Percentiles rank a stretch among this genome's conserved stretches.
These are phyloP conservation scores for Lysiphlebus fabarum DNA, from an alignment of 1,140 invertebrate species.

Conservation along the genomic window DNA sequence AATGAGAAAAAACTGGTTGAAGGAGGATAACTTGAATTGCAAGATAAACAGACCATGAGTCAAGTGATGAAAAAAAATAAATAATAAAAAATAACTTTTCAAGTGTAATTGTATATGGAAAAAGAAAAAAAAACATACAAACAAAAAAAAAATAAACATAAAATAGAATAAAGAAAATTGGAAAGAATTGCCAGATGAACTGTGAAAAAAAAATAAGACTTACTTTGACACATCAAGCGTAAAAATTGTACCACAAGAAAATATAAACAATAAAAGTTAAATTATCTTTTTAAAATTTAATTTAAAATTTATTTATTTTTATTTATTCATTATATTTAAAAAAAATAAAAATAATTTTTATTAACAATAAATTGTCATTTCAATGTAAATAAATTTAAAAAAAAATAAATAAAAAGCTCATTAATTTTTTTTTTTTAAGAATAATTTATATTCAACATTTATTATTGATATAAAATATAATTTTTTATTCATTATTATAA, in stretches of 20 bases:
- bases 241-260: conserved; percentile 29
- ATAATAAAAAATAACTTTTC: no score
- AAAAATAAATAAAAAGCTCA: no score
- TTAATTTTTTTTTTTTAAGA: no score
- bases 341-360: no score
- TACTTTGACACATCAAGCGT: conserved; percentile 36
- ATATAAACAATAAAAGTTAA: conserved; percentile 18
- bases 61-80: conserved; percentile 11
- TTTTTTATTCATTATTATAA: no score
- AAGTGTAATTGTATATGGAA: background rate
- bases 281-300: no score
- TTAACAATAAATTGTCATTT: no score
- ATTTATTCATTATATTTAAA: no score
- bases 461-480: no score
- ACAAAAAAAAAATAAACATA: conserved; percentile 16
- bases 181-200: conserved; percentile 13
- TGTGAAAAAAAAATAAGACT: conserved; percentile 21
- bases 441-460: no score
- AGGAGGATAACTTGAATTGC: conserved; percentile 25
- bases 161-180: conserved; percentile 12
- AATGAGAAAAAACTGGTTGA: conserved; percentile 24
- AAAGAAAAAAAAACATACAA: conserved; percentile 15
- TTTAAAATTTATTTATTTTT: no score
- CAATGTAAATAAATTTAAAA: no score
- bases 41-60: conserved; percentile 19